Evolutionary conservation across 2,888 invertebrate species (phyloP).

Genomic region (Sclerodermus sp.): DNA sequence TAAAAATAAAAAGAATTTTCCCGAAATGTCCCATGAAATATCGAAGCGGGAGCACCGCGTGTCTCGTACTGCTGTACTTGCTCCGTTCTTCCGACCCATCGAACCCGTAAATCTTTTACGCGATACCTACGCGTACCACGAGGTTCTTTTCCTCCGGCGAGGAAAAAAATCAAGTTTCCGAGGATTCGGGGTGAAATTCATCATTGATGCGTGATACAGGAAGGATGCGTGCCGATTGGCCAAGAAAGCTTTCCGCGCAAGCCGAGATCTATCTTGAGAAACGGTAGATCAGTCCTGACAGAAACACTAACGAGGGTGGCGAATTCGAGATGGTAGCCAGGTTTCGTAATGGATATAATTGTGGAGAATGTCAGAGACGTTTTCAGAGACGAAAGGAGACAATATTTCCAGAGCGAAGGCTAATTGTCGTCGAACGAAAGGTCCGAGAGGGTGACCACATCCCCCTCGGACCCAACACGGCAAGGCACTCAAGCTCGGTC

Average conservation of each 20-base stretch:
- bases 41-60: conserved; percentile 16
- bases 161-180: no score
- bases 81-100: conserved; percentile 20
- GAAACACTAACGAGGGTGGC: no score
- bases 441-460: conserved; percentile 41
- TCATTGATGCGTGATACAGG: no score
- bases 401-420: conserved; percentile 28
- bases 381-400: conserved; percentile 25
- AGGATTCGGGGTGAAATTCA: no score
- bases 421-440: conserved; percentile 45
- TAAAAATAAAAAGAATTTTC: conserved; percentile 17
- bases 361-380: conserved; percentile 15
- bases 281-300: no score
- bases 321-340: no score
- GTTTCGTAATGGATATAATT: no score
- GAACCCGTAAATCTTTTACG: conserved; percentile 31
- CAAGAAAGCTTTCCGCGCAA: no score
- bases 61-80: conserved; percentile 27
- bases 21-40: conserved; percentile 18
- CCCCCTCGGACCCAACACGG: conserved; percentile 44
- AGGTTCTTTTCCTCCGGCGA: conserved; percentile 6
- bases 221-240: no score
- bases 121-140: conserved; percentile 18
- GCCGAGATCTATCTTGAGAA: no score
- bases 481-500: conserved; percentile 54